A percentile compares a stretch with the other conserved stretches of the same genome.
Conservation (phyloP, 2,888 invertebrate species). For the Pegoplata infirma region DNA sequence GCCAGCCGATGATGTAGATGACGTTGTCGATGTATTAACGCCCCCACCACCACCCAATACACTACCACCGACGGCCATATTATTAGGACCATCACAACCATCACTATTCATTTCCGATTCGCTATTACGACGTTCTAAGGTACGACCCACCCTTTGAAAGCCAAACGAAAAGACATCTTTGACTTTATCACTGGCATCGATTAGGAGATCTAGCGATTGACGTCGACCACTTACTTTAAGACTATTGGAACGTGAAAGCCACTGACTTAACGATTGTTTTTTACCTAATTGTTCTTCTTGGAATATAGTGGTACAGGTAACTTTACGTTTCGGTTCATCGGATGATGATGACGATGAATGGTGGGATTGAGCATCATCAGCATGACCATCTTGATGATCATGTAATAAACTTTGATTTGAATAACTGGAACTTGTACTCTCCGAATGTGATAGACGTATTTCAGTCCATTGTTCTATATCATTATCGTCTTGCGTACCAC, state of each 20-base stretch:
- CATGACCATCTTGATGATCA: slow-evolving; percentile 69
- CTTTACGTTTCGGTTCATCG: slow-evolving; percentile 76
- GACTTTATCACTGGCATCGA: slow-evolving; percentile 88
- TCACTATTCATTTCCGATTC: slow-evolving; percentile 81
- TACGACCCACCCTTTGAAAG: slow-evolving; percentile 84
- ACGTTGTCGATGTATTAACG: slow-evolving; percentile 47
- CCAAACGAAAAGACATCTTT: slow-evolving; percentile 90
- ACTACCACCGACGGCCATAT: slow-evolving; percentile 54
- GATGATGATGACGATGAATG: slow-evolving; percentile 75
- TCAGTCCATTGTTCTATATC: slow-evolving; percentile 78
- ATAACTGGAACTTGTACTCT: slow-evolving; percentile 77
- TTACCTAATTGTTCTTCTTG: slow-evolving; percentile 73
- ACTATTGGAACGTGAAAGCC: slow-evolving; percentile 77
- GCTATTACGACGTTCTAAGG: slow-evolving; percentile 85
- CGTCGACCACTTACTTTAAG: slow-evolving; percentile 79
- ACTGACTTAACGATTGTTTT: slow-evolving; percentile 73
- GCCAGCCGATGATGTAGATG: slow-evolving; percentile 65
- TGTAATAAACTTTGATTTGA: slow-evolving; percentile 76
- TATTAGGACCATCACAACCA: slow-evolving; percentile 43
- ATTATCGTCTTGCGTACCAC: slow-evolving; percentile 67
- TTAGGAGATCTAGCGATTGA: slow-evolving; percentile 87
- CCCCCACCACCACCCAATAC: slow-evolving; percentile 37
- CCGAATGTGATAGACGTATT: slow-evolving; percentile 77
- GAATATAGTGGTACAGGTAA: slow-evolving; percentile 77
- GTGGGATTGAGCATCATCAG: slow-evolving; percentile 72